phyloP scores from a whole-genome alignment of 2,797 vertebrate species.

The Agapornis canus region DNA sequence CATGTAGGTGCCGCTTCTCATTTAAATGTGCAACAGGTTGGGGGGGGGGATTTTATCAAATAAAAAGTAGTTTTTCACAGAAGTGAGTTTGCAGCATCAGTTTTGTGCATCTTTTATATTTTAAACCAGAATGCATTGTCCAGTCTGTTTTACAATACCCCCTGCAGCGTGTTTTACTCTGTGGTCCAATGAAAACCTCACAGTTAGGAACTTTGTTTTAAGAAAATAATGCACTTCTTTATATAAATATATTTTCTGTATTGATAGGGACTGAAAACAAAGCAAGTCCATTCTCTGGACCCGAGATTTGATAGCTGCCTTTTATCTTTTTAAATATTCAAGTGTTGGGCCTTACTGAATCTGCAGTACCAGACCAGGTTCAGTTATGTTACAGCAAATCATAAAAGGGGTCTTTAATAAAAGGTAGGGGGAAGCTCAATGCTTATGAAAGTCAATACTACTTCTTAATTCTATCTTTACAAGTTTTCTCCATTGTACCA shows the following conservation, averaged over 20 bases:
- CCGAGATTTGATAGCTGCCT: neutral
- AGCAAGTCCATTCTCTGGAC: accelerated
- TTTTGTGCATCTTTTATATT: neutral
- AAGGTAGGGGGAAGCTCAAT: accelerated
- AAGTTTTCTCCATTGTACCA: neutral
- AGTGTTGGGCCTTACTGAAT: neutral
- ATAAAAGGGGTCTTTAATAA: neutral
- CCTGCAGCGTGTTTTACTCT: neutral
- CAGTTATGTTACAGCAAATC: neutral
- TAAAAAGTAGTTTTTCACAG: neutral
- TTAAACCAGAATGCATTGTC: neutral
- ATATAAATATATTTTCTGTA: neutral
- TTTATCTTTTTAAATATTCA: neutral
- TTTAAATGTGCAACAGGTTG: neutral
- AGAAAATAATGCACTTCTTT: neutral
- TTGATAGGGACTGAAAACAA: neutral
- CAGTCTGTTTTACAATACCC: accelerated
- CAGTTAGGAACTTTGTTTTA: neutral
- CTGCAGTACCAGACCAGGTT: neutral
- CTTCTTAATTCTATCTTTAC: neutral
- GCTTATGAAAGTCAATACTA: neutral
- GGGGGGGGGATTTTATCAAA: neutral
- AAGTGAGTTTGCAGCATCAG: accelerated
- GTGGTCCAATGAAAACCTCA: neutral
- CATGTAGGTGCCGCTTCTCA: neutral